Evolutionary conservation across 2,888 invertebrate genomes (phyloP).

Genomic region (Lycaena phlaeas): DNA sequence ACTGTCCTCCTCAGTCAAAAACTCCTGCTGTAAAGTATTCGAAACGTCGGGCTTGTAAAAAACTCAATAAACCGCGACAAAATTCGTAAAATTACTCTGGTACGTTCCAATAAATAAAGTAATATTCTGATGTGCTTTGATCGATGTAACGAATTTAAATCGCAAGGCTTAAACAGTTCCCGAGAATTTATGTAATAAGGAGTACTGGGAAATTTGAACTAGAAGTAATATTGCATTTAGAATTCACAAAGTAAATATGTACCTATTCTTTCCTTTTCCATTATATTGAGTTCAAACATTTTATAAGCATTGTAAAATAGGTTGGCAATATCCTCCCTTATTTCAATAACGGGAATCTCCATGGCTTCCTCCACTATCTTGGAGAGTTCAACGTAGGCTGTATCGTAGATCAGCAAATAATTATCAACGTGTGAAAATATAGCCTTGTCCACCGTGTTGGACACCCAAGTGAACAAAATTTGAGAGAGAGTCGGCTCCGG

Average conservation of each 20-base stretch:
- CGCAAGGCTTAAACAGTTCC: too few species aligned
- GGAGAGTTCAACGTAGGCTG: conserved; percentile 47
- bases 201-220: too few species aligned
- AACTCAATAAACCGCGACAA: too few species aligned
- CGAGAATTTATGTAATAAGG: too few species aligned
- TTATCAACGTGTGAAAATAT: conserved; percentile 42
- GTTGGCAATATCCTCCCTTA: conserved; percentile 41
- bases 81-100: too few species aligned
- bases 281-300: conserved; percentile 41
- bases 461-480: conserved; percentile 32
- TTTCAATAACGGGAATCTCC: conserved; percentile 53
- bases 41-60: too few species aligned
- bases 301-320: conserved; percentile 38
- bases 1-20: too few species aligned
- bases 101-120: too few species aligned
- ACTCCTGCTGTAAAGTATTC: too few species aligned
- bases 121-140: too few species aligned
- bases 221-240: too few species aligned
- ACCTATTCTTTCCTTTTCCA: conserved; percentile 49
- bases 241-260: conserved; percentile 11
- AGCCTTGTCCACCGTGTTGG: conserved; percentile 51
- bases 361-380: conserved; percentile 52
- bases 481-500: conserved; percentile 48
- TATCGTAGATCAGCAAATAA: conserved; percentile 38
- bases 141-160: too few species aligned